A percentile compares a stretch with the other conserved stretches of the same genome.
Conservation (phyloP, 2,888 invertebrate species). For the Agriotes lineatus region DNA sequence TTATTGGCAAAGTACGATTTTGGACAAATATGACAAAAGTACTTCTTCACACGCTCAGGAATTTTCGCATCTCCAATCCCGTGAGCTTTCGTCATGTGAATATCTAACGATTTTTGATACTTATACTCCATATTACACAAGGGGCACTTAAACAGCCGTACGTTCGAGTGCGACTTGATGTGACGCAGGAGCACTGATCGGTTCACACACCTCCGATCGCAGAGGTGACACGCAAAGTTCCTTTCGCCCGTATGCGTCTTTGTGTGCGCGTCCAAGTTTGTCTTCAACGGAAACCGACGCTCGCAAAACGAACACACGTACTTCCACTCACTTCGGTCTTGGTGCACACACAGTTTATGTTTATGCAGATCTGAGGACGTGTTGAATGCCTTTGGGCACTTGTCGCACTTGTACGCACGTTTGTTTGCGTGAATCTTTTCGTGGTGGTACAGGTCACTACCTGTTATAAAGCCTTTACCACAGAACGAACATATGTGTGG, state of each 20-base stretch:
- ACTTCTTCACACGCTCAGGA: constrained; percentile 68
- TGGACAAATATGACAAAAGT: constrained; percentile 59
- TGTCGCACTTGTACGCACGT: constrained; percentile 58
- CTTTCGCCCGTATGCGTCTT: constrained; percentile 61
- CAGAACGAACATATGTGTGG: constrained; percentile 60
- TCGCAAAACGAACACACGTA: constrained; percentile 58
- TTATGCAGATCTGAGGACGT: constrained; percentile 61
- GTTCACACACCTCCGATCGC: constrained; percentile 58
- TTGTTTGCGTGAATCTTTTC: constrained; percentile 62
- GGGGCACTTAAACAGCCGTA: constrained; percentile 62
- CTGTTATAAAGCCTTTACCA: constrained; percentile 65
- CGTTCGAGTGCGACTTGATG: constrained; percentile 58
- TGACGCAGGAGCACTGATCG: constrained; percentile 57
- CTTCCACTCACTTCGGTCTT: constrained; percentile 58
- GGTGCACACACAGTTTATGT: constrained; percentile 61
- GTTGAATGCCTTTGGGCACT: constrained; percentile 62
- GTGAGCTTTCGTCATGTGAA: constrained; percentile 69
- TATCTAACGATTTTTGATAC: constrained; percentile 67
- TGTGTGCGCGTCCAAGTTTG: constrained; percentile 58
- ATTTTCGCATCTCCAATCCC: constrained; percentile 65
- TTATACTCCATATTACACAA: constrained; percentile 70
- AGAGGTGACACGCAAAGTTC: constrained; percentile 60
- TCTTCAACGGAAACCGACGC: constrained; percentile 59
- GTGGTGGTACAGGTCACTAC: constrained; percentile 61
- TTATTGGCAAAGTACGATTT: constrained; percentile 59